Base-by-base conservation (phyloP, 2,888 invertebrate species). In the Strigamia transsilvanica region DNA sequence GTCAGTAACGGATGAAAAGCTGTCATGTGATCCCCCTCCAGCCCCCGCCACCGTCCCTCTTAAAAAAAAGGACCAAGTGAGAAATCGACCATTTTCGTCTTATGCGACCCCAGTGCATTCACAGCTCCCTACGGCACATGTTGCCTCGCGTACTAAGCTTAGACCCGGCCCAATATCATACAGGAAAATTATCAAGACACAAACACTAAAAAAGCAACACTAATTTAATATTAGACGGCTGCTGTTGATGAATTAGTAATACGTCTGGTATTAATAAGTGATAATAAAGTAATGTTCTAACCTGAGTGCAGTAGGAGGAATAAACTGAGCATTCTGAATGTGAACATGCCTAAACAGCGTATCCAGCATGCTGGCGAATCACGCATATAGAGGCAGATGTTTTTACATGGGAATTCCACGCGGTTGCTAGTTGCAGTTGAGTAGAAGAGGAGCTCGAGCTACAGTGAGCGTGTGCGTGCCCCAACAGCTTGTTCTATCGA, bases 321-420 rank as follows among this genome's bases (percentile, higher is more conserved):
- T 56, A 56, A 56, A 56, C 56, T 56, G 56, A 56, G 56, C 56
- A 56, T 15, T 79, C 41, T 38, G 42, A 79, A 6, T 38, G 42
- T 38, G 42, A 79, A 41, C 79, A 79, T 79, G 41, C 79, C 79
- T 79, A 79, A 42, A 15, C 23, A 27, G 79, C 79, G 42, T 79
- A 79, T 79, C 79, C 79, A 79, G 79, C 79, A 79, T 79, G 79
- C 38, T 79, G 79, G 79, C 79, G 42, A 41, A 41, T 42, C 79
- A 42, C 38, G 79, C 79, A 79, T 79, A 79, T 79, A 79, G 79
- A 41, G 56, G 56, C 56, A 56, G 56, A 56, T 56, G 56, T 56
- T 56, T 46, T 56, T 56, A 56, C 56, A 56, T 56, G 56, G 56
- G 56, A 56, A 56, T 56, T 56, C 56, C 56, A 56, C 56, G 56